A percentile compares a stretch with the other conserved stretches of the same genome.
Evolutionary conservation across 2,888 invertebrate genomes (phyloP).

Genomic region (Pollenia angustigena): DNA sequence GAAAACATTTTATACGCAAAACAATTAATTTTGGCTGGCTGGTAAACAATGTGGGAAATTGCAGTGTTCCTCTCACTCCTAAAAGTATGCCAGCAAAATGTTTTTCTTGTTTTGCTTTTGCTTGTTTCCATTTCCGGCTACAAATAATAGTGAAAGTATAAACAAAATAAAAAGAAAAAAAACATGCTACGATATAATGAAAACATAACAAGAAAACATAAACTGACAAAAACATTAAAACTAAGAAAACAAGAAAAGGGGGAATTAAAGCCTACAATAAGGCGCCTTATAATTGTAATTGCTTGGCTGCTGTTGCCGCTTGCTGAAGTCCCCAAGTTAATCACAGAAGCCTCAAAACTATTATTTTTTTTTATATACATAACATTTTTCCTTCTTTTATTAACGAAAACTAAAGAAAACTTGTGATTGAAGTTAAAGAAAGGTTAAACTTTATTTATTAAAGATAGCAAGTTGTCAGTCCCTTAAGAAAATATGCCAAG

Average conservation of each 20-base stretch:
- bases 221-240: slow-evolving; percentile 45
- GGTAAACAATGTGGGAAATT: slow-evolving; percentile 3
- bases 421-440: not conserved
- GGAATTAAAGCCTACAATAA: slow-evolving; percentile 65
- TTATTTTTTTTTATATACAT: slow-evolving; percentile 64
- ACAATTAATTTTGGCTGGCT: slow-evolving; percentile 68
- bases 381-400: not conserved
- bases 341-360: slow-evolving; percentile 75
- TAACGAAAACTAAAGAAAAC: slow-evolving; percentile 15
- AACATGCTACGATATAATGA: slow-evolving; percentile 30
- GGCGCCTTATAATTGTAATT: slow-evolving; percentile 65
- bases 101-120: slow-evolving; percentile 1
- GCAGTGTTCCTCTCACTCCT: slow-evolving; percentile 14
- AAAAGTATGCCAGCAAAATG: slow-evolving; percentile 30
- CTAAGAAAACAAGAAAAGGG: not conserved
- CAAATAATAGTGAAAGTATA: slow-evolving; percentile 52
- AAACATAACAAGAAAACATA: slow-evolving; percentile 37
- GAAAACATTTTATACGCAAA: slow-evolving; percentile 68
- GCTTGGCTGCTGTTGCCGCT: slow-evolving; percentile 13
- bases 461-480: not conserved
- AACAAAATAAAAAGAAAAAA: slow-evolving; percentile 21
- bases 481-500: slow-evolving; percentile 30
- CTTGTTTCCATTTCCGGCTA: slow-evolving; percentile 41
- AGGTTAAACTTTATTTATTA: not conserved
- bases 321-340: slow-evolving; percentile 75